Evolutionary conservation across 2,888 invertebrate genomes (phyloP).

Genomic region (Gibbula magus): DNA sequence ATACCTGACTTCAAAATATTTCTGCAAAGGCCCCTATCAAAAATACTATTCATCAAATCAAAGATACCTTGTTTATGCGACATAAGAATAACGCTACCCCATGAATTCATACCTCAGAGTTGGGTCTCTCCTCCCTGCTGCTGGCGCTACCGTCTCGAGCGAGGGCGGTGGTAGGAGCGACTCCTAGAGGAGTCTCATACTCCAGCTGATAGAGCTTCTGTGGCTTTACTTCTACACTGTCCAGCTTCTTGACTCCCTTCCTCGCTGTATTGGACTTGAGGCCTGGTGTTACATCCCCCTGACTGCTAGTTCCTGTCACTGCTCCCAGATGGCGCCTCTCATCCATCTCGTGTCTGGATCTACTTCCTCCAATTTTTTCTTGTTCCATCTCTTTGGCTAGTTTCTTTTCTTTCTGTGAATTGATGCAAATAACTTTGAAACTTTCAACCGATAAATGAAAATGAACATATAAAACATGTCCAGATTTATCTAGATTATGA

Average conservation of each 20-base stretch:
- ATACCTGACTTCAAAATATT: no score
- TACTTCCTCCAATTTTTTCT: background rate
- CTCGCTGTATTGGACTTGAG: background rate
- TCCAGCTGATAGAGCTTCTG: slow-evolving; percentile 10
- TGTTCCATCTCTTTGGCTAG: slow-evolving; percentile 2
- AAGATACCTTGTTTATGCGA: no score
- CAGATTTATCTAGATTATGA: no score
- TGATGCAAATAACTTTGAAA: no score
- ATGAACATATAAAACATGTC: no score
- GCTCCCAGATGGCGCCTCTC: background rate
- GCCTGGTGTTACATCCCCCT: background rate
- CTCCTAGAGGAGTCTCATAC: background rate
- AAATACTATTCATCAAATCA: no score
- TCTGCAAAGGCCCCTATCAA: no score
- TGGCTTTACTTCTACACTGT: background rate
- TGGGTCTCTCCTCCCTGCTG: background rate
- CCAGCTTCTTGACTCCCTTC: background rate
- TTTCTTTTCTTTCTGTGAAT: slow-evolving; percentile 7
- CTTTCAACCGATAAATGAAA: no score
- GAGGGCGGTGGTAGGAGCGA: background rate
- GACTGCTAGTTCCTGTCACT: background rate
- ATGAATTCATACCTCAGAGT: background rate
- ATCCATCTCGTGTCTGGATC: background rate
- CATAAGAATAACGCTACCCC: no score
- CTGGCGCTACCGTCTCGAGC: background rate